Evolutionary conservation across 1,140 invertebrate species (phyloP).

Genomic region (Ceratitis capitata): DNA sequence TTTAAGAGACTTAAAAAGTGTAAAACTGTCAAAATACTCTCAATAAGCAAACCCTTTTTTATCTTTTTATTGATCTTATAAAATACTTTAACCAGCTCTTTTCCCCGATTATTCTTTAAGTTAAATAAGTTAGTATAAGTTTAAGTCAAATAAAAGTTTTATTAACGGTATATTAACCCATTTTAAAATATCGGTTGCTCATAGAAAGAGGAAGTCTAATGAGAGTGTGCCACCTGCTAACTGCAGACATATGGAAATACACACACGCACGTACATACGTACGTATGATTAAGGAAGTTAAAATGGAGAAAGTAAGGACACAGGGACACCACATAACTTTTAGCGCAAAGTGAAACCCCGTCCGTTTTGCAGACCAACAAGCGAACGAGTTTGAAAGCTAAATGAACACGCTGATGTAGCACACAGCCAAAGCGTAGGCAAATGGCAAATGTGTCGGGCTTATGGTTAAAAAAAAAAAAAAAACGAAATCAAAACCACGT

Average conservation of each 20-base stretch:
- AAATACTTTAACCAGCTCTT: too few relatives aligned
- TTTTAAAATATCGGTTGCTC: background rate
- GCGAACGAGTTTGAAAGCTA: background rate
- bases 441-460: background rate
- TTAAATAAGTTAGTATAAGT: too few relatives aligned
- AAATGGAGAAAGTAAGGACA: background rate
- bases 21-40: too few relatives aligned
- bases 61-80: too few relatives aligned
- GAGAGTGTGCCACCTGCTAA: background rate
- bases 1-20: too few relatives aligned
- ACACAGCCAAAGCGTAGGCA: background rate
- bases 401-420: conserved; percentile 6
- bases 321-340: background rate
- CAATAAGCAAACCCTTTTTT: too few relatives aligned
- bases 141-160: background rate
- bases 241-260: background rate
- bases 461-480: background rate
- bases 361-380: background rate
- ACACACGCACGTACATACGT: background rate
- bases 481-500: too few relatives aligned
- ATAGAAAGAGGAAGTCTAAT: background rate
- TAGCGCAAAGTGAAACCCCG: background rate
- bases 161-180: background rate
- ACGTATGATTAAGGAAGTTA: background rate
- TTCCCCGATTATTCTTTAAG: too few relatives aligned